A percentile compares a stretch with the other conserved stretches of the same genome.
These are phyloP conservation scores for Crotalus tigris DNA, from an alignment of 2,113 vertebrate species.

Conservation along the genomic window DNA sequence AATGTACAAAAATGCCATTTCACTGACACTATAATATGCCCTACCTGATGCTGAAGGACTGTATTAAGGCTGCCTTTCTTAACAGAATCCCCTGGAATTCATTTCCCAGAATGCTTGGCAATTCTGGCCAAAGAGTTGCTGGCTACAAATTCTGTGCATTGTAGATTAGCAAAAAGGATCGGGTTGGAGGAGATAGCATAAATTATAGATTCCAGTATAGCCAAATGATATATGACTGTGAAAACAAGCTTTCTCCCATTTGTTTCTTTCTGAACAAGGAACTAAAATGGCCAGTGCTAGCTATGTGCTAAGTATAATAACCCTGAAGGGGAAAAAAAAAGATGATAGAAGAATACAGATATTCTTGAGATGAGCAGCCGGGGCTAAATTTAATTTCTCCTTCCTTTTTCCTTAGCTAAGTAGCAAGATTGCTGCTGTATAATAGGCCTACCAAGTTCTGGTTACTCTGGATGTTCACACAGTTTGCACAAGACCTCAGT, in stretches of 20 bases:
- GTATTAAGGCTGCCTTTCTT: neutral
- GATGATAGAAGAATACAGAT: neutral
- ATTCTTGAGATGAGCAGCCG: neutral
- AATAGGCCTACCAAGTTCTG: neutral
- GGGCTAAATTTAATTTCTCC: neutral
- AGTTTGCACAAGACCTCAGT: neutral
- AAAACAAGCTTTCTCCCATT: neutral
- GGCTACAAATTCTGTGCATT: neutral
- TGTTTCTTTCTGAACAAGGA: neutral
- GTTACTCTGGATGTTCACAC: neutral
- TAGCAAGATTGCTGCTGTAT: neutral
- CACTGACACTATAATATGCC: conserved; percentile 42
- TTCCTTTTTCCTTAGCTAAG: neutral
- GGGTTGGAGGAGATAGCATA: neutral
- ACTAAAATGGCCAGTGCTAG: neutral
- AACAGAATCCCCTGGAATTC: neutral
- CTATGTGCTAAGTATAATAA: neutral
- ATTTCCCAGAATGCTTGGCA: neutral
- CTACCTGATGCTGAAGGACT: neutral
- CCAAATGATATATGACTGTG: neutral
- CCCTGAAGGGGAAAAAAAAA: neutral
- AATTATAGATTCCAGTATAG: neutral
- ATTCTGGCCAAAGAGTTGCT: neutral
- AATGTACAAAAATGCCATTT: neutral
- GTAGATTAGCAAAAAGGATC: neutral